Evolutionary conservation across 2,888 invertebrate genomes (phyloP).

Genomic region (Muscina levida): DNA sequence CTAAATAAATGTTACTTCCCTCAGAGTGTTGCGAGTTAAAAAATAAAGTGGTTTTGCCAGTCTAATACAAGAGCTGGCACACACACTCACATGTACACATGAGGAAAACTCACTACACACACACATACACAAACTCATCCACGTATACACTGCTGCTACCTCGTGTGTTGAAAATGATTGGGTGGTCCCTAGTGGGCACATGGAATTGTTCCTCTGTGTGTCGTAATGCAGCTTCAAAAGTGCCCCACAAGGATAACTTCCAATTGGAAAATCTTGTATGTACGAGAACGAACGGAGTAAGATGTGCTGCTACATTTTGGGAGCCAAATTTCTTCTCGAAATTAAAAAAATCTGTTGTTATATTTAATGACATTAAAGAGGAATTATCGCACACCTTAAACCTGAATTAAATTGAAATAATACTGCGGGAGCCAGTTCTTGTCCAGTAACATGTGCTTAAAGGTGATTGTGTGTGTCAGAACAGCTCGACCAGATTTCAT

Average conservation of each 20-base stretch:
- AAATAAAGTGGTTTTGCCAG: slow-evolving; percentile 50
- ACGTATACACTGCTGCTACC: slow-evolving; percentile 14
- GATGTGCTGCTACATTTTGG: not conserved
- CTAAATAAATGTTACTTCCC: slow-evolving; percentile 41
- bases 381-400: not conserved
- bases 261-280: slow-evolving; percentile 74
- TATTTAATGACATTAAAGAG: slow-evolving; percentile 10
- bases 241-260: slow-evolving; percentile 78
- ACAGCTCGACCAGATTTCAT: slow-evolving; percentile 26
- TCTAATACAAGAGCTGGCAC: not conserved
- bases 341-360: slow-evolving; percentile 23
- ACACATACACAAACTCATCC: slow-evolving; percentile 9
- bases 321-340: not conserved
- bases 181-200: slow-evolving; percentile 73
- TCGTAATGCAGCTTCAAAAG: slow-evolving; percentile 78
- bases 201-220: slow-evolving; percentile 80
- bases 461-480: not conserved
- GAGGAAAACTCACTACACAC: slow-evolving; percentile 4
- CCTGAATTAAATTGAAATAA: not conserved
- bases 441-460: not conserved
- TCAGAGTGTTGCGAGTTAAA: slow-evolving; percentile 36
- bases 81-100: slow-evolving; percentile 7
- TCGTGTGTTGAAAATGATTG: slow-evolving; percentile 60
- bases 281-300: slow-evolving; percentile 18
- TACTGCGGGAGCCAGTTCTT: not conserved